A percentile compares a stretch with the other conserved stretches of the same genome.
phyloP scores from a whole-genome alignment of 2,888 invertebrate genomes.

The Stramonita haemastoma region DNA sequence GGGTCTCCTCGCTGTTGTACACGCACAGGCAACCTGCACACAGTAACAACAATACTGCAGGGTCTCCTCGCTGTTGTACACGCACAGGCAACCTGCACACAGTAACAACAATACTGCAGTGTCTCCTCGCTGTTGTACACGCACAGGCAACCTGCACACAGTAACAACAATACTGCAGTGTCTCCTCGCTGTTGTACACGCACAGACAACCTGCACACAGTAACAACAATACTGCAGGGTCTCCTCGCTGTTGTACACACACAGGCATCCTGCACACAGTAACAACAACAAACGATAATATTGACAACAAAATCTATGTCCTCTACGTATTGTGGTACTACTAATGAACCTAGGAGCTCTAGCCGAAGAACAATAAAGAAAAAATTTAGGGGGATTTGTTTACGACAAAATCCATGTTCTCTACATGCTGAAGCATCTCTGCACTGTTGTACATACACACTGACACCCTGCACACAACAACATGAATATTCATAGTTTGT shows the following conservation, averaged over 20 bases:
- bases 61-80: background rate
- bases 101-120: background rate
- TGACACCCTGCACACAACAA: background rate
- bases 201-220: background rate
- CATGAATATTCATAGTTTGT: no score
- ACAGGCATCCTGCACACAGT: background rate
- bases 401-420: background rate
- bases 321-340: background rate
- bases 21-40: background rate
- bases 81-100: background rate
- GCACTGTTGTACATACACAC: background rate
- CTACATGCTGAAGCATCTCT: no score
- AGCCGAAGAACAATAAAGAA: background rate
- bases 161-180: background rate
- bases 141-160: background rate
- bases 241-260: background rate
- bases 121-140: background rate
- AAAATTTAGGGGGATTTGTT: background rate
- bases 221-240: background rate
- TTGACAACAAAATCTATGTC: background rate
- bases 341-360: background rate
- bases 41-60: background rate
- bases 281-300: background rate
- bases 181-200: background rate
- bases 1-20: background rate